Base-by-base conservation (phyloP, 2,113 vertebrate genomes). In the Condylura cristata region DNA sequence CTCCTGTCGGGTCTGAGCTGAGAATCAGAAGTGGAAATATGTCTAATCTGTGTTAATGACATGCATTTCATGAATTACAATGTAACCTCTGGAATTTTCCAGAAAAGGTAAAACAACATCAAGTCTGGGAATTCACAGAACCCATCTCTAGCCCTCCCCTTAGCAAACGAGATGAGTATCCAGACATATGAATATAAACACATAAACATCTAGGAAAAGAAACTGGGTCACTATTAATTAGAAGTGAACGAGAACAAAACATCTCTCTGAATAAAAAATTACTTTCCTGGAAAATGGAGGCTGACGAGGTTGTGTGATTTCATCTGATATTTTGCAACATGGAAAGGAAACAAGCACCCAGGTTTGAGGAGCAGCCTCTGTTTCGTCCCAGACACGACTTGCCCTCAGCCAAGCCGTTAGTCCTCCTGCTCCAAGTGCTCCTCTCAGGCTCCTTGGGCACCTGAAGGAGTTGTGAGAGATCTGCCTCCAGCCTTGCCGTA, bases 211-310 rank as follows among this genome's bases (percentile, higher is more conserved):
- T 16, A 89, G 37, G 51, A 51, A 76, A 81, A 82, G 51, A 48
- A 8, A 56, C 20, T 56, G 51, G 37, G 63, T 85, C 1, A 82
- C 90, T 22, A 60, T 81, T 37, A 71, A 65, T 71, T 85, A 94
- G 26, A 89, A 86, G 11, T 39, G 6, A 96, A 96, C 86, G 74
- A 39, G 18, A 70, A 66, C 66, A 88, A 84, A 84, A 24, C 1
- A 72, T 75, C 78, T 89, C 48, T 71, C 22, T 89, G 79, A 86
- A 28, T 95, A 88, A 84, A 70, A 65, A 30, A 56, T 60, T 84
- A 78, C 11, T 28, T 90, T 71, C 20, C 71, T 90, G 63, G 56
- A 92, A 88, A 95, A 68, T 37, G 24, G 37, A 90, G 34, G 58
- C n/a, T 87, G 61, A 70, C 16, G 44, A 32, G 11, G 7, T 48